phyloP scores from a whole-genome alignment of 2,113 vertebrate species.

The Corvus cornix region DNA sequence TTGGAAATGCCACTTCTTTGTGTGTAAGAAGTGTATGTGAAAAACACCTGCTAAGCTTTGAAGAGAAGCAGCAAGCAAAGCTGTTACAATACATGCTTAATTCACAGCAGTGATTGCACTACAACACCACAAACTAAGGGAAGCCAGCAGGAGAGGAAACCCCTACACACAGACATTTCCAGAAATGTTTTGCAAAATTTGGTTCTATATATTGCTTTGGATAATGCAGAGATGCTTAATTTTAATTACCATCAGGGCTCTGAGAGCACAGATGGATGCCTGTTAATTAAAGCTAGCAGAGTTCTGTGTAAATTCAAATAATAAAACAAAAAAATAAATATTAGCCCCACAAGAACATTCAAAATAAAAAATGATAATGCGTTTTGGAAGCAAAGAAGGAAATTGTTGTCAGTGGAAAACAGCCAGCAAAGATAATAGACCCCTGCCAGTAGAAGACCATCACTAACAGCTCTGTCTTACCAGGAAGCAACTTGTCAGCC shows the following conservation, averaged over 20 bases:
- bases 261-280: not conserved
- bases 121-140: not conserved
- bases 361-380: slow-evolving; percentile 27
- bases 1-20: not conserved
- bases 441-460: not conserved
- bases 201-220: not conserved
- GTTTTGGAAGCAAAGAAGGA: not conserved
- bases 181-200: not conserved
- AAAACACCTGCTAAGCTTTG: not conserved
- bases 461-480: not conserved
- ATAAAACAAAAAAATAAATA: slow-evolving; percentile 31
- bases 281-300: slow-evolving; percentile 12
- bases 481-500: not conserved
- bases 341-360: not conserved
- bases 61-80: slow-evolving; percentile 15
- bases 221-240: not conserved
- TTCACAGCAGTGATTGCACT: not conserved
- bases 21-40: not conserved
- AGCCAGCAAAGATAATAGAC: not conserved
- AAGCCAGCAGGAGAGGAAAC: not conserved
- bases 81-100: not conserved
- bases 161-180: not conserved
- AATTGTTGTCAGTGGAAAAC: slow-evolving; percentile 12
- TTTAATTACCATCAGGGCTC: slow-evolving; percentile 24
- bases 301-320: not conserved